phyloP scores from a whole-genome alignment of 2,797 vertebrate genomes.

The Glyptemys insculpta region DNA sequence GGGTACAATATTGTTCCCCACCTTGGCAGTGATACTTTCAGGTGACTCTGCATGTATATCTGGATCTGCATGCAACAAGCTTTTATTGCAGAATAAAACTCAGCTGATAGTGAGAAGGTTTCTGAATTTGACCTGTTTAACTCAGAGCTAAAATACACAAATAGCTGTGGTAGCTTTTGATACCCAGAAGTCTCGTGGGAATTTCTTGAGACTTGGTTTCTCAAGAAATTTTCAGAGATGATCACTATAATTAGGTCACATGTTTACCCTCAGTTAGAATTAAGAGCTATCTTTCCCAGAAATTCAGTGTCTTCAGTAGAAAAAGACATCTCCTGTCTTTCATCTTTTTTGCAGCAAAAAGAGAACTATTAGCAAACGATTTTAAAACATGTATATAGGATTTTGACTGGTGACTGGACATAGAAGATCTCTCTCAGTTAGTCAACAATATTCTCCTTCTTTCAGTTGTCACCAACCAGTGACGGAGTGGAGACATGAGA shows the following conservation, averaged over 20 bases:
- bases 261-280: not conserved
- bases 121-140: not conserved
- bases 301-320: not conserved
- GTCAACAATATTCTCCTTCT: not conserved
- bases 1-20: not conserved
- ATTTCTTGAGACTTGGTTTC: not conserved
- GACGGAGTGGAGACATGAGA: not conserved
- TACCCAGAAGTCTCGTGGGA: not conserved
- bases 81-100: not conserved
- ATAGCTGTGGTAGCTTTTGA: not conserved
- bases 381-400: not conserved
- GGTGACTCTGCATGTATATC: not conserved
- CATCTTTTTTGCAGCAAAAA: not conserved
- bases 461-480: not conserved
- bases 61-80: not conserved
- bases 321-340: not conserved
- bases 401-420: not conserved
- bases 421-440: not conserved
- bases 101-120: not conserved
- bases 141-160: not conserved
- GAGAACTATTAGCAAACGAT: not conserved
- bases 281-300: not conserved
- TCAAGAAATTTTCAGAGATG: not conserved
- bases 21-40: not conserved
- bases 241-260: not conserved